Conservation (phyloP, 2,113 vertebrate species). For the Nannobrachium achirus region DNA sequence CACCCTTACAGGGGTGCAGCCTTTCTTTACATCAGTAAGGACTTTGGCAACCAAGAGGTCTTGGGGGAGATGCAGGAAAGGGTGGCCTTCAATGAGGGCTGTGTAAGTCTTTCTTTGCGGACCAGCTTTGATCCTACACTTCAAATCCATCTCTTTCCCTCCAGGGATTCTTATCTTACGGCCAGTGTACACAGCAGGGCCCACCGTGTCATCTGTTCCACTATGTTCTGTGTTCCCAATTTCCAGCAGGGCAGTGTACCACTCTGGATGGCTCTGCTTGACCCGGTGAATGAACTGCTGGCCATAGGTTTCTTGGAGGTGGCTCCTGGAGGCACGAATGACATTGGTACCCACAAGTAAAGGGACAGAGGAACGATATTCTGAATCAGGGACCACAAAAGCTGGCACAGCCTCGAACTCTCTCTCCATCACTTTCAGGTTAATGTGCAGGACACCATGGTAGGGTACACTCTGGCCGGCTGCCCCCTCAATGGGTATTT, state of each 20-base stretch:
- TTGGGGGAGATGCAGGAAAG: neutral
- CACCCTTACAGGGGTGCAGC: slow-evolving; percentile 20
- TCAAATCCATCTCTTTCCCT: slow-evolving; percentile 12
- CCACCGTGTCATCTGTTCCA: slow-evolving; percentile 16
- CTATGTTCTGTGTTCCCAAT: neutral
- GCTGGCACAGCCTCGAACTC: slow-evolving; percentile 10
- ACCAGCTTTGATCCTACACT: slow-evolving; percentile 1
- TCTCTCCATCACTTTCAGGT: slow-evolving; percentile 21
- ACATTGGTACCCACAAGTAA: no score
- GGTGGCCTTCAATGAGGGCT: slow-evolving; percentile 10
- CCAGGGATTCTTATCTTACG: slow-evolving; percentile 10
- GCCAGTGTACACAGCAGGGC: slow-evolving; percentile 17
- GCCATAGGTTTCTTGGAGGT: slow-evolving; percentile 13
- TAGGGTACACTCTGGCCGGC: slow-evolving; percentile 27
- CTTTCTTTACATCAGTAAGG: slow-evolving; percentile 18
- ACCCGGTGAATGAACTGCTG: slow-evolving; percentile 12
- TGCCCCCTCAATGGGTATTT: slow-evolving; percentile 29
- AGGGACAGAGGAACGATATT: slow-evolving; percentile 19
- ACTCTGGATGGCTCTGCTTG: slow-evolving; percentile 21
- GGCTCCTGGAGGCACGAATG: neutral
- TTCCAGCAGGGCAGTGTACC: slow-evolving; percentile 22
- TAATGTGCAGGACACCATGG: slow-evolving; percentile 18
- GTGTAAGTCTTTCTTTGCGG: slow-evolving; percentile 8
- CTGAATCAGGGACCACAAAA: slow-evolving; percentile 22
- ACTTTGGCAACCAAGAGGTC: slow-evolving; percentile 5